phyloP scores from a whole-genome alignment of 2,113 vertebrate genomes.

The Sinocyclocheilus maitianheensis region DNA sequence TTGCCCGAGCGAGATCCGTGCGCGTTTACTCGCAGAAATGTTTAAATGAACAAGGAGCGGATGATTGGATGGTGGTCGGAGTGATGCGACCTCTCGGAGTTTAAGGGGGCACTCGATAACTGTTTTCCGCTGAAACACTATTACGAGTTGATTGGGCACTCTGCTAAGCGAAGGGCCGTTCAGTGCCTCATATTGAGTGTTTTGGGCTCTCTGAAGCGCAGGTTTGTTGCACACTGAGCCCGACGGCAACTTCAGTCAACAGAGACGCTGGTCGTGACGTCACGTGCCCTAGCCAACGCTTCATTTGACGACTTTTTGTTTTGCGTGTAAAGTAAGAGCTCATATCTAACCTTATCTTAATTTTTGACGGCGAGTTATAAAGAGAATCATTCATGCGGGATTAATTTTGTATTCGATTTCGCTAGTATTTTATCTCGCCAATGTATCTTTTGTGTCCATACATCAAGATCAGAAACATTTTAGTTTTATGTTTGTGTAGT shows the following conservation, averaged over 20 bases:
- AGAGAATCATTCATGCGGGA: not conserved
- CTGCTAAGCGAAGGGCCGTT: not conserved
- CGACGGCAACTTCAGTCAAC: slow-evolving; percentile 31
- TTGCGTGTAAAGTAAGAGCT: not conserved
- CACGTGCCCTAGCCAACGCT: slow-evolving; percentile 26
- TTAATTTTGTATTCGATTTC: not conserved
- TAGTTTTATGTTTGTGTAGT: not conserved
- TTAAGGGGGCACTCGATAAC: slow-evolving; percentile 20
- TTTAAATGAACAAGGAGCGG: slow-evolving; percentile 42
- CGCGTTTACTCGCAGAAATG: slow-evolving; percentile 38
- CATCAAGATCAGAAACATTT: not conserved
- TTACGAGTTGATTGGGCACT: slow-evolving; percentile 4
- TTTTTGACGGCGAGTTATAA: not conserved
- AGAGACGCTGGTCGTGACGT: slow-evolving; percentile 43
- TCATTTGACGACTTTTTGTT: slow-evolving; percentile 3
- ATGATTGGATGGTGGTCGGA: slow-evolving; percentile 28
- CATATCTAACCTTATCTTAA: not conserved
- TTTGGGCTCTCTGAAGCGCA: not conserved
- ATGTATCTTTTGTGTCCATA: not conserved
- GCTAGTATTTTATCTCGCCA: not conserved
- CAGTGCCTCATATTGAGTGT: not conserved
- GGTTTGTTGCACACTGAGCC: not conserved
- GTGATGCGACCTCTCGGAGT: slow-evolving; percentile 46
- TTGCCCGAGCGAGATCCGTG: slow-evolving; percentile 11
- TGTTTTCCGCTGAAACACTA: not conserved